Evolutionary conservation across 2,113 vertebrate genomes (phyloP).

Genomic region (Vimba vimba): DNA sequence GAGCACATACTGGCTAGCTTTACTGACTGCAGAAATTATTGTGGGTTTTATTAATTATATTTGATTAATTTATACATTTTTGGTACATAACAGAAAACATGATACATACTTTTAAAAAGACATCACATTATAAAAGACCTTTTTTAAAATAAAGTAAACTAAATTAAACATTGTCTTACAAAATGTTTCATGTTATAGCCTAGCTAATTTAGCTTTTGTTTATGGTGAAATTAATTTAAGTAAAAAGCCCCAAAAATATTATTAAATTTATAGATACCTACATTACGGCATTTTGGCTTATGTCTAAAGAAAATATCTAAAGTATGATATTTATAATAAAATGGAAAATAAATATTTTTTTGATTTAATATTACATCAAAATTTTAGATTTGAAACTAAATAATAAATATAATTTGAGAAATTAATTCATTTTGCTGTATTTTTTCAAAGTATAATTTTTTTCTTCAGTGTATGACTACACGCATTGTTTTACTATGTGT

Average conservation of each 20-base stretch:
- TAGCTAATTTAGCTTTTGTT: too few species aligned
- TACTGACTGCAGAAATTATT: neutral
- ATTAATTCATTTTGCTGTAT: neutral
- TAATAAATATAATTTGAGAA: neutral
- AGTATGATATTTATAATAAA: neutral
- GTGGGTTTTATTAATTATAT: too few species aligned
- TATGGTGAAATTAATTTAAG: neutral
- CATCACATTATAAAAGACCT: too few species aligned
- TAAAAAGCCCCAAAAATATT: neutral
- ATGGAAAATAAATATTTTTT: neutral
- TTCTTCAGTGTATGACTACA: neutral
- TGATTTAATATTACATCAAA: neutral
- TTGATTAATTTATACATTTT: too few species aligned
- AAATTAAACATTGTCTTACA: too few species aligned
- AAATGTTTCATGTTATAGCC: too few species aligned
- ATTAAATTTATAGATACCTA: too few species aligned
- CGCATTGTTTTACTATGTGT: neutral
- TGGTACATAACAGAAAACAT: neutral
- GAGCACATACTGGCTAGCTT: neutral
- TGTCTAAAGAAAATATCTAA: neutral
- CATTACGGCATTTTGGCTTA: neutral
- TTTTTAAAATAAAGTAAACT: too few species aligned
- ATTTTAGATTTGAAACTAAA: neutral
- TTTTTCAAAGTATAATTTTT: neutral
- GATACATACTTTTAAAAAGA: neutral